Evolutionary conservation across 1,140 invertebrate genomes (phyloP), one percentile per base, ranked within the genome.

Genomic region (Cheumatopsyche charites): DNA sequence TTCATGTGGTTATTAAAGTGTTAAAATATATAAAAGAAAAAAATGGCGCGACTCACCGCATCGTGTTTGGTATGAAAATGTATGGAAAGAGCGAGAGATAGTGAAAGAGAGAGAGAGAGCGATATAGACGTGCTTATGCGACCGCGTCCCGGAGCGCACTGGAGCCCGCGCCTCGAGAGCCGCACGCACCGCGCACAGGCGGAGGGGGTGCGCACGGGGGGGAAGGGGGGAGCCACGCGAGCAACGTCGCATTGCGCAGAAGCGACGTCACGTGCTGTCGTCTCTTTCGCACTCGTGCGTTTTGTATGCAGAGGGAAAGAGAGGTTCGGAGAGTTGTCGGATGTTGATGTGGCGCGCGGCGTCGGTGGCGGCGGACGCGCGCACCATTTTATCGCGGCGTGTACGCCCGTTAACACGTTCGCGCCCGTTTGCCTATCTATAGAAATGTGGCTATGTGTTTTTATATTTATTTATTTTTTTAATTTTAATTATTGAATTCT

Each of bases 391-490:
- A 58, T 58, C 55, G 7, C 55, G 7, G 47, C 47, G 47, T 17
- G 47, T 7, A 52, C 47, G 47, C 47, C 47, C 23, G 19, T 58
- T 58, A 58, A 58, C 42, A 63, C 42, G 62, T 42, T 63, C 62
- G 62, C 3, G 13, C 17, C 62, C 62, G 17, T 36, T 36, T 3
- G 29, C 29, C n/a, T n/a, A n/a, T n/a, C n/a, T n/a, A n/a, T n/a
- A n/a, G n/a, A n/a, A n/a, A n/a, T n/a, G 29, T 9, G 29, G 29
- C n/a, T n/a, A 36, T 36, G 29, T 36, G 9, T 36, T 36, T 4
- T 36, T 36, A 36, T 36, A 4, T 36, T 36, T n/a, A n/a, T n/a
- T n/a, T n/a, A n/a, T n/a, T n/a, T n/a, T n/a, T n/a, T n/a, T n/a
- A n/a, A n/a, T n/a, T n/a, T n/a, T n/a, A n/a, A n/a, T n/a, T n/a